These are phyloP conservation scores for Aptenodytes forsteri DNA, from an alignment of 2,113 vertebrate genomes.

Conservation along the genomic window DNA sequence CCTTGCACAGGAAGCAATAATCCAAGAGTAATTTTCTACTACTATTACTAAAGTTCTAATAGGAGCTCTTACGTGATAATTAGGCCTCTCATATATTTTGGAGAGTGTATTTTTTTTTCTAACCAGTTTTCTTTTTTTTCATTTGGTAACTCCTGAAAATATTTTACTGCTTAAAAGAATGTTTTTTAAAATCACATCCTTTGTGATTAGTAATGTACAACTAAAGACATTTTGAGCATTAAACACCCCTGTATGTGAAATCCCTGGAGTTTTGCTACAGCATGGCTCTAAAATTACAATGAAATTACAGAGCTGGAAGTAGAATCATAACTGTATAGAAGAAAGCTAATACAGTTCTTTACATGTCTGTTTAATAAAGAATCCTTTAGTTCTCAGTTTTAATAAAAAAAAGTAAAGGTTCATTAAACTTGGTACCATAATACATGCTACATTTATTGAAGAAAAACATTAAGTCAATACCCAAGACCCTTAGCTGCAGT, in stretches of 20 bases:
- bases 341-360: background rate
- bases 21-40: background rate
- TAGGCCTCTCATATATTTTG: background rate
- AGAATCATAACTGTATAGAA: background rate
- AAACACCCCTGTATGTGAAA: conserved; percentile 22
- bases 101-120: background rate
- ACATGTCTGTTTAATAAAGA: background rate
- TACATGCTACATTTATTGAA: conserved; percentile 6
- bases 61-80: background rate
- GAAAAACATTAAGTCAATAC: conserved; percentile 29
- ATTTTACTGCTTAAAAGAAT: background rate
- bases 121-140: background rate
- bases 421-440: conserved; percentile 12
- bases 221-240: conserved; percentile 39
- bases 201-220: conserved; percentile 27
- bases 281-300: background rate
- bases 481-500: background rate
- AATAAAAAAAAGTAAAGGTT: background rate
- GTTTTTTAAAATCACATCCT: background rate
- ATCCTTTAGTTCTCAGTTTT: background rate
- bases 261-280: conserved; percentile 3
- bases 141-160: background rate
- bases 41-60: background rate
- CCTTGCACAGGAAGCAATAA: conserved; percentile 40
- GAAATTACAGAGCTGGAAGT: conserved; percentile 19